Percentiles rank a stretch among this genome's conserved stretches.
phyloP scores from a whole-genome alignment of 2,888 invertebrate species.

The Linyphia triangularis region DNA sequence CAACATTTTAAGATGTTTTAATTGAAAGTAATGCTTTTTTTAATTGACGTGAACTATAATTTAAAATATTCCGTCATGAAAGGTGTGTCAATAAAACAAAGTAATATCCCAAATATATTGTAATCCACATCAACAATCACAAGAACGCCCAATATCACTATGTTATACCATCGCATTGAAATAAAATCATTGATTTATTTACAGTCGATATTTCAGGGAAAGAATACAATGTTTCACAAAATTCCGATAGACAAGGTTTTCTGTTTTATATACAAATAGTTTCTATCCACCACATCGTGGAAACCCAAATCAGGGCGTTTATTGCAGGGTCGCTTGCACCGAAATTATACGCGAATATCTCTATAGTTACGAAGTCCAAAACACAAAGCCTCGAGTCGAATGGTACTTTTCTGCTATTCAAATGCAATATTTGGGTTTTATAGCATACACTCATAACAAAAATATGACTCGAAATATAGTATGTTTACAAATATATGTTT shows the following conservation, averaged over 20 bases:
- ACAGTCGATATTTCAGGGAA: background rate
- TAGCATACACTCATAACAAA: background rate
- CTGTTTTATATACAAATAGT: background rate
- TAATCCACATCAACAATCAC: too few species aligned
- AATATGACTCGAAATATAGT: too few species aligned
- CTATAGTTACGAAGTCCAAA: slow-evolving; percentile 61
- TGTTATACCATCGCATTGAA: too few species aligned
- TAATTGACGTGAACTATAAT: too few species aligned
- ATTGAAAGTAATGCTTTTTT: too few species aligned
- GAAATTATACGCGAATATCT: slow-evolving; percentile 43
- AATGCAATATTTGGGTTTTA: slow-evolving; percentile 15
- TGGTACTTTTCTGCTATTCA: background rate
- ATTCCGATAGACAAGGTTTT: slow-evolving; percentile 13
- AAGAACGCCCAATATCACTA: too few species aligned
- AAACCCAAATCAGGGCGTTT: slow-evolving; percentile 6
- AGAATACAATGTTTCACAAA: background rate
- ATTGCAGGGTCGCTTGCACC: slow-evolving; percentile 24
- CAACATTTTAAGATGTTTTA: too few species aligned
- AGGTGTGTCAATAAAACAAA: too few species aligned
- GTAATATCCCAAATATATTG: too few species aligned
- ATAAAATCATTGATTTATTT: too few species aligned
- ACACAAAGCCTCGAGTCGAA: slow-evolving; percentile 7
- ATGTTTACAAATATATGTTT: too few species aligned
- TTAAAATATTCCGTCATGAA: too few species aligned
- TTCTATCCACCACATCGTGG: background rate